Base-by-base conservation (phyloP, 2,113 vertebrate species). In the Fukomys damarensis region DNA sequence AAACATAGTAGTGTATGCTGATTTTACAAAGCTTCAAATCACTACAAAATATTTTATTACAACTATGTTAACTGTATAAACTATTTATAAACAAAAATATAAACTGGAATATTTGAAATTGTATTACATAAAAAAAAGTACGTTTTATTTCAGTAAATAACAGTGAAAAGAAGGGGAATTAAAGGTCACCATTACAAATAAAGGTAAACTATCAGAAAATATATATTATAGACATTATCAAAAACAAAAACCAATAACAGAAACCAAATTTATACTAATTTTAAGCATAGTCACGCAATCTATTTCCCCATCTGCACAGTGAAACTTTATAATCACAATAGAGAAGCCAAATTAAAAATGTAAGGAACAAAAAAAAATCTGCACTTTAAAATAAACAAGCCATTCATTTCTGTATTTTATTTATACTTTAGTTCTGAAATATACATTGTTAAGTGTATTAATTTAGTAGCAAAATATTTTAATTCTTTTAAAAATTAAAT, bases 381-480 rank as follows among this genome's bases (percentile, higher is more conserved):
- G 41, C 66, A 96, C 72, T 3, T 54, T 68, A 96, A 89, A n/a
- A 80, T 43, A 97, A 97, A 94, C 65, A 90, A 83, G 91, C 81
- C 86, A 96, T 0, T 84, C 12, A 81, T 94, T 87, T 93, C 46
- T 66, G 54, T 76, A 74, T 77, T 65, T 84, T 90, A 88, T 35
- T 93, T 97, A 13, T 43, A 77, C 1, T 28, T 87, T 83, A 81
- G 88, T 43, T 96, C 93, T 97, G 86, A 89, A 97, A 88, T 74
- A 58, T 35, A 93, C 93, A 96, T 14, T 86, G 87, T 63, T 90
- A 86, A 94, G 93, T 91, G 88, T 90, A 93, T 54, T 83, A 65
- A 84, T 89, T 92, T 86, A 81, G 35, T 0, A 92, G 26, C 43
- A 49, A 54, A 97, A 72, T 4, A 52, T 0, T 96, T 97, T 1